These are phyloP conservation scores for Etheostoma perlongum DNA, from an alignment of 2,797 vertebrate species.

Conservation along the genomic window DNA sequence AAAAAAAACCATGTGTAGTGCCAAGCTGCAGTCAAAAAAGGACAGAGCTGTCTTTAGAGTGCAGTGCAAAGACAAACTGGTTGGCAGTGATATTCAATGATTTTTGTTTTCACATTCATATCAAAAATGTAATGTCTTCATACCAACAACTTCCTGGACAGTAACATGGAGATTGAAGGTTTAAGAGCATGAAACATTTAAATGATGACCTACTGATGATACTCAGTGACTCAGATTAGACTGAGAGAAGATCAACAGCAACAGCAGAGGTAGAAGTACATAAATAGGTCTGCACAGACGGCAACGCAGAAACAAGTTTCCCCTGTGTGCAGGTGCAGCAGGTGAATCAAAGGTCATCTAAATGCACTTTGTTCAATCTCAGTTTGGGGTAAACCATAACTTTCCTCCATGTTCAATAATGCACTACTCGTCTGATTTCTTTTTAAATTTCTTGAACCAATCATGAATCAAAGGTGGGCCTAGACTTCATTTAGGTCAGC, in stretches of 20 bases:
- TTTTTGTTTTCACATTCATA: not conserved
- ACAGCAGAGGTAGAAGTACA: no score
- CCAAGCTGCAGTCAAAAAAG: constrained; percentile 40
- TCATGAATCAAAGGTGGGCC: not conserved
- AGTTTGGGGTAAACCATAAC: not conserved
- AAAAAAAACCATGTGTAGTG: constrained; percentile 10
- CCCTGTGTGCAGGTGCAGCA: not conserved
- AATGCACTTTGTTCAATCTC: not conserved
- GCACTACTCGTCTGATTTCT: not conserved
- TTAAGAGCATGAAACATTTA: not conserved
- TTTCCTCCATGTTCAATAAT: not conserved
- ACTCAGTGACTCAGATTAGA: not conserved
- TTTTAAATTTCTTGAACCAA: not conserved
- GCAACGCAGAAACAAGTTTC: no score
- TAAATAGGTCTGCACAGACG: no score
- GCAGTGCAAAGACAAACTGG: not conserved
- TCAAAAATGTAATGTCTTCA: not conserved
- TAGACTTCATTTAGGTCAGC: not conserved
- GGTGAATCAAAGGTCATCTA: not conserved
- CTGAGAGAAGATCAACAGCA: no score
- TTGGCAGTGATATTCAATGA: not conserved
- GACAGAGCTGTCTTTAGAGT: constrained; percentile 18
- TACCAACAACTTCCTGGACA: not conserved
- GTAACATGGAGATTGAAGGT: not conserved
- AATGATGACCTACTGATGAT: not conserved